Conservation (phyloP, 2,797 vertebrate species). For the Thunnus albacares region DNA sequence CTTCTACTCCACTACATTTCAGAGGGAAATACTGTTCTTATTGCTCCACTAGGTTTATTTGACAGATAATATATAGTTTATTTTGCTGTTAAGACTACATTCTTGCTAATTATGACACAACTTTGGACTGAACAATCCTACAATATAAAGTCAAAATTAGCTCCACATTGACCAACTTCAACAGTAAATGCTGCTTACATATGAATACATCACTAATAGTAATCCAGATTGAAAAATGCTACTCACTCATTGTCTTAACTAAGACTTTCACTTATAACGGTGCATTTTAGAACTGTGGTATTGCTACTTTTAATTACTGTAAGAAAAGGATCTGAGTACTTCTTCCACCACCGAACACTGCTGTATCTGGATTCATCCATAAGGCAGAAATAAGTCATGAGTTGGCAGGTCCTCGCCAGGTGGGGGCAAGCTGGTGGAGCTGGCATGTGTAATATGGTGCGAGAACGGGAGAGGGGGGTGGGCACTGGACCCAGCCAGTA, state of each 20-base stretch:
- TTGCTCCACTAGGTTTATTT: neutral
- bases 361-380: constrained; percentile 61
- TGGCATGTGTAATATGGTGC: constrained; percentile 59
- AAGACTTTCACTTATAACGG: neutral
- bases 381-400: constrained; percentile 68
- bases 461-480: constrained; percentile 23
- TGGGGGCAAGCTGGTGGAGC: constrained; percentile 60
- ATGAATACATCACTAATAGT: neutral
- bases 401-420: constrained; percentile 59
- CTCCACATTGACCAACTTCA: neutral
- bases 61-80: no score
- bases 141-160: neutral
- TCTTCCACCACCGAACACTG: neutral
- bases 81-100: no score
- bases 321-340: neutral
- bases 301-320: neutral
- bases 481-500: constrained; percentile 62
- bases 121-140: no score
- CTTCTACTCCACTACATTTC: no score
- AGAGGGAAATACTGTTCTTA: neutral
- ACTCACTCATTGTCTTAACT: no score
- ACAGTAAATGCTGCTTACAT: neutral
- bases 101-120: no score
- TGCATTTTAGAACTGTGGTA: neutral
- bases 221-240: neutral